Conservation (phyloP, 2,113 vertebrate species). For the Tyto alba region DNA sequence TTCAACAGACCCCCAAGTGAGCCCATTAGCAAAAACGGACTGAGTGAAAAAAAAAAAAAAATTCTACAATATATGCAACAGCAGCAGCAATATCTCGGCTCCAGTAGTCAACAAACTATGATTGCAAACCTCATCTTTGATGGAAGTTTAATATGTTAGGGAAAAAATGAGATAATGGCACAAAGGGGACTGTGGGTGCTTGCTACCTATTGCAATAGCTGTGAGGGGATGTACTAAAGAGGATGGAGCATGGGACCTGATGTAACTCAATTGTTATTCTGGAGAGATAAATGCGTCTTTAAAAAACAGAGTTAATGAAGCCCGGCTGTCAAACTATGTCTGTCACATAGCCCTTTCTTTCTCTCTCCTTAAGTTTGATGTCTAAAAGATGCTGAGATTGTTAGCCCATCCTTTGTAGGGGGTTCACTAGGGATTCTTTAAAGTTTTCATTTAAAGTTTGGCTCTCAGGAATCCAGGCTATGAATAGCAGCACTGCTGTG, state of each 20-base stretch:
- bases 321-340: neutral
- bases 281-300: neutral
- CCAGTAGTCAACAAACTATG: neutral
- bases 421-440: neutral
- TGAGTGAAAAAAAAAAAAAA: neutral
- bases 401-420: neutral
- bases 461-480: neutral
- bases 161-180: neutral
- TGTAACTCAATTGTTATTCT: neutral
- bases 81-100: neutral
- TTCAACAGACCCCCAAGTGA: neutral
- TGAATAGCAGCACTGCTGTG: neutral
- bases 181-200: neutral
- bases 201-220: neutral
- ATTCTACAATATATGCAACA: neutral
- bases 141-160: neutral
- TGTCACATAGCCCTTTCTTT: neutral
- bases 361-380: neutral
- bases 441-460: neutral
- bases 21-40: neutral
- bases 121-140: conserved; percentile 17
- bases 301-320: conserved; percentile 33
- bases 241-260: neutral
- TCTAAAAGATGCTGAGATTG: neutral
- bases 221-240: neutral